Conservation (phyloP, 2,797 vertebrate genomes). For the Okamejei kenojei region DNA sequence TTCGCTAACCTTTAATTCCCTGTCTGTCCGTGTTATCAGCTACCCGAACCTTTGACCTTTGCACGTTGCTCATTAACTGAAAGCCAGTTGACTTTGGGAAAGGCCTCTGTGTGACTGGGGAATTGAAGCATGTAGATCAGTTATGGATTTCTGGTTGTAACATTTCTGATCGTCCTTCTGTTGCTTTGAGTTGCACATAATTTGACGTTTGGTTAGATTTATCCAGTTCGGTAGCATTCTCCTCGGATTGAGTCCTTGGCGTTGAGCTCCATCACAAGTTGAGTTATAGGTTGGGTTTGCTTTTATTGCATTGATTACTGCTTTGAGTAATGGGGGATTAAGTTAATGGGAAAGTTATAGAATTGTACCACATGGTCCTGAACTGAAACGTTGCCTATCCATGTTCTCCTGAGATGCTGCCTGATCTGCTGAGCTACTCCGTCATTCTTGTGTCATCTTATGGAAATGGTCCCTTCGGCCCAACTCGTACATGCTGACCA, state of each 20-base stretch:
- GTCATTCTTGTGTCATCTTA: no score
- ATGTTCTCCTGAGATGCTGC: no score
- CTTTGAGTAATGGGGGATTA: not conserved
- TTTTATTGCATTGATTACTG: not conserved
- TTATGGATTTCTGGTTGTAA: not conserved
- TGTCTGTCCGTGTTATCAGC: not conserved
- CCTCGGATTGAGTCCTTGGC: not conserved
- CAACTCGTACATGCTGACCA: no score
- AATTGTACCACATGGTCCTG: not conserved
- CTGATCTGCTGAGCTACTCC: no score
- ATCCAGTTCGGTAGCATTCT: not conserved
- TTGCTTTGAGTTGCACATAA: not conserved
- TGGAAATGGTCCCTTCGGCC: no score
- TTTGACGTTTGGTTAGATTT: not conserved
- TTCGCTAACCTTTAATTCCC: not conserved
- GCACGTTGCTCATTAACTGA: constrained; percentile 11
- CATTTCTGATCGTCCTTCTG: not conserved
- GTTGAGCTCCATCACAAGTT: not conserved
- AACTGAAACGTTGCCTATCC: no score
- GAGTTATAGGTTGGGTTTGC: not conserved
- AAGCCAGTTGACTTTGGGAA: not conserved
- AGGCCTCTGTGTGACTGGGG: not conserved
- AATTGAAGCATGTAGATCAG: not conserved
- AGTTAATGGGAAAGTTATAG: not conserved
- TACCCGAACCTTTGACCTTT: not conserved